These are phyloP conservation scores for Aspidiotus destructor DNA, from an alignment of 2,888 invertebrate species.

Conservation along the genomic window DNA sequence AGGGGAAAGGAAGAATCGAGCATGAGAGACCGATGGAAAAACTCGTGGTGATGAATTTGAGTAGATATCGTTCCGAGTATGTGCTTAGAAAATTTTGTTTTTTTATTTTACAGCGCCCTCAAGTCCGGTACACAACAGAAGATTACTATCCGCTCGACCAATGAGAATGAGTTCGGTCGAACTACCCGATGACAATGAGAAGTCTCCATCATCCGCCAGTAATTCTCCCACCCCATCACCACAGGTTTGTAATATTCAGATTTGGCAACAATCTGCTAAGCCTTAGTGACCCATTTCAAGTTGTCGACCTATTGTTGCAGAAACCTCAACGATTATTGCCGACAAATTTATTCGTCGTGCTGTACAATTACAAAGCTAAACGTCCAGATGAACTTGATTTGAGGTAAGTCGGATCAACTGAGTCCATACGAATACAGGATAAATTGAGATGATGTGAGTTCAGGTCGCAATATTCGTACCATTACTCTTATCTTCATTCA, in stretches of 20 bases:
- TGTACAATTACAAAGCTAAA: slow-evolving; percentile 89
- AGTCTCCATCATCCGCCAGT: slow-evolving; percentile 82
- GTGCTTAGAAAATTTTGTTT: neutral
- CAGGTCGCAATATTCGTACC: no score
- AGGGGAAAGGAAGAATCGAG: no score
- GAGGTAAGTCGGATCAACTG: slow-evolving; percentile 49
- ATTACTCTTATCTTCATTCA: no score
- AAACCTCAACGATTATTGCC: slow-evolving; percentile 76
- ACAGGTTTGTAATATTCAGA: slow-evolving; percentile 41
- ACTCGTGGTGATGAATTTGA: no score
- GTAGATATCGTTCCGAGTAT: no score
- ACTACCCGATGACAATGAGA: slow-evolving; percentile 77
- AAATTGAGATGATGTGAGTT: no score
- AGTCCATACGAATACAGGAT: slow-evolving; percentile 1
- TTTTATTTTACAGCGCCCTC: slow-evolving; percentile 61
- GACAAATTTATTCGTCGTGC: slow-evolving; percentile 83
- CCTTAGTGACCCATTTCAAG: neutral
- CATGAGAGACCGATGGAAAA: no score
- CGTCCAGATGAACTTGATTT: slow-evolving; percentile 90
- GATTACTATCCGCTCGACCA: slow-evolving; percentile 66
- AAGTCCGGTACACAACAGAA: slow-evolving; percentile 79
- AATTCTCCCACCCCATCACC: slow-evolving; percentile 91
- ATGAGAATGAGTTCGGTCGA: slow-evolving; percentile 91
- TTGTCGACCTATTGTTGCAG: slow-evolving; percentile 43
- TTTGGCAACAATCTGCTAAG: neutral